Evolutionary conservation across 2,113 vertebrate genomes (phyloP).

Genomic region (Notarius quadriscutis): DNA sequence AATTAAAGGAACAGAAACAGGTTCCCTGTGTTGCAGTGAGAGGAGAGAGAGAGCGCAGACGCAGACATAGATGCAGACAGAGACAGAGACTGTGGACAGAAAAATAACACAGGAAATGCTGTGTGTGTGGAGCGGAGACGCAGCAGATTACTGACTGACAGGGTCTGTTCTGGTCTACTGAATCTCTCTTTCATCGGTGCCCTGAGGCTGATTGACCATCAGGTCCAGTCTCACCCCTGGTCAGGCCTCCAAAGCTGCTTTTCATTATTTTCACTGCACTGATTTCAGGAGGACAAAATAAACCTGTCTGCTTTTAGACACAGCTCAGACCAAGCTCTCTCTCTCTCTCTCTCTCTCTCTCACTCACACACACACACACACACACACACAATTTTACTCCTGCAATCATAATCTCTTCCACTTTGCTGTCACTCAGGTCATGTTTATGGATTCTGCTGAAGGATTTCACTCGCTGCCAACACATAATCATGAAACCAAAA

Average conservation of each 20-base stretch:
- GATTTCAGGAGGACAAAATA: constrained; percentile 18
- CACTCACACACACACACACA: not conserved
- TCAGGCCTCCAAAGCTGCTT: constrained; percentile 21
- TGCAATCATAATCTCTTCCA: not conserved
- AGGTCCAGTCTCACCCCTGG: not conserved
- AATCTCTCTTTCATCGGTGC: not conserved
- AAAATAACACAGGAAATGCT: not conserved
- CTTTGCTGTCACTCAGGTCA: not conserved
- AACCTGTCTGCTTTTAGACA: constrained; percentile 10
- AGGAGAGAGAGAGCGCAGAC: not conserved
- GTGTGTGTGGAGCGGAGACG: not conserved
- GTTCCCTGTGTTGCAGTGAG: not conserved
- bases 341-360: too few relatives aligned
- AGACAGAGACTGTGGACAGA: not conserved
- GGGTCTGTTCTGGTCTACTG: not conserved
- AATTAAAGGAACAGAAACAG: not conserved
- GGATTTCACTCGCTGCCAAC: not conserved
- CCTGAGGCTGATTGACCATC: not conserved
- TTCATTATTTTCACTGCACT: constrained; percentile 10
- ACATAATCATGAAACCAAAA: not conserved
- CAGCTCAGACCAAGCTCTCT: not conserved
- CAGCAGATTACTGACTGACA: constrained; percentile 9
- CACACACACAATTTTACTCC: not conserved
- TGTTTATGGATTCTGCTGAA: not conserved
- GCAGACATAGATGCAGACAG: not conserved